Percentiles rank a stretch among this genome's conserved stretches.
phyloP scores from a whole-genome alignment of 2,888 invertebrate species.

The Blastobasis adustella region DNA sequence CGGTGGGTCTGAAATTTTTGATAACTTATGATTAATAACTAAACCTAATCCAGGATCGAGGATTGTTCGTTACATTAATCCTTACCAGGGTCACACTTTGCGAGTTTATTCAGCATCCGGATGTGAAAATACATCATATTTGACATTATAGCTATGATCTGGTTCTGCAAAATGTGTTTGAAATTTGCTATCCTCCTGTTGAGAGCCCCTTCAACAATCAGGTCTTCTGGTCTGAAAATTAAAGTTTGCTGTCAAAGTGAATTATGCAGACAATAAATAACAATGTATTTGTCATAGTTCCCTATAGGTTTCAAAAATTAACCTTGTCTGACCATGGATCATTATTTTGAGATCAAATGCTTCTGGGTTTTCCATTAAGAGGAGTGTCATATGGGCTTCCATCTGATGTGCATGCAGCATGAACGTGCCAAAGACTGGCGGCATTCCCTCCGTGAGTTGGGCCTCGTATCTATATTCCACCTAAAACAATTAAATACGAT shows the following conservation, averaged over 20 bases:
- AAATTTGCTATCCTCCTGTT: conserved; percentile 43
- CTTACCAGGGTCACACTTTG: too few relatives aligned
- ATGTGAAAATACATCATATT: too few relatives aligned
- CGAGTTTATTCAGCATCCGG: too few relatives aligned
- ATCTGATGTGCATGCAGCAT: conserved; percentile 40
- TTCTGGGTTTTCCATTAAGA: conserved; percentile 27
- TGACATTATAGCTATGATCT: conserved; percentile 30
- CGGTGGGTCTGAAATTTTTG: conserved; percentile 4
- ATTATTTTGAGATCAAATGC: conserved; percentile 33
- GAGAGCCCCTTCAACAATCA: conserved; percentile 48
- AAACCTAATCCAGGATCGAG: too few relatives aligned
- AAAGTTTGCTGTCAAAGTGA: background rate
- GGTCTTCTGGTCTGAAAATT: conserved; percentile 35
- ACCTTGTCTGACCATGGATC: conserved; percentile 31
- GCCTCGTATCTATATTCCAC: conserved; percentile 40
- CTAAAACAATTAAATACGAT: conserved; percentile 15
- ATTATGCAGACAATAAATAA: too few relatives aligned
- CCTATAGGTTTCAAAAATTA: too few relatives aligned
- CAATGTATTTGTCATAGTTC: too few relatives aligned
- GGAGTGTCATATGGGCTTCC: conserved; percentile 31
- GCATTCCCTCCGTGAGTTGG: conserved; percentile 19
- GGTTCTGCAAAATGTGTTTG: conserved; percentile 43
- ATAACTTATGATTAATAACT: background rate
- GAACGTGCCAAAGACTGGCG: conserved; percentile 31
- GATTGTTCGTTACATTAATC: too few relatives aligned